Base-by-base conservation (phyloP, 2,888 invertebrate species). In the Hemistola chrysoprasaria region DNA sequence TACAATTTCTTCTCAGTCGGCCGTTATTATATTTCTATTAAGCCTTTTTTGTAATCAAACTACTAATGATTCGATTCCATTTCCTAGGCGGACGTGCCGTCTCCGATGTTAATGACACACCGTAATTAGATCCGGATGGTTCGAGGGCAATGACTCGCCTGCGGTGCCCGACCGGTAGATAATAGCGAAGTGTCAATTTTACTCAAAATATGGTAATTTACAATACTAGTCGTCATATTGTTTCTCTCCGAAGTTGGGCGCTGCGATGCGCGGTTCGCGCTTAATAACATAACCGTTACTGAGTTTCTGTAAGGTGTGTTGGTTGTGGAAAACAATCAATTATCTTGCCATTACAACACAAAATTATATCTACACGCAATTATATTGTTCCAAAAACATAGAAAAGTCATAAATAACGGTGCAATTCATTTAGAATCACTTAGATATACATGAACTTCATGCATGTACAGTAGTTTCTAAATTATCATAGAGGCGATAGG, bases 1-100 rank as follows among this genome's bases (percentile, higher is more conserved):
- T 86, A 88, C 88, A 87, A 88, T 87, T 87, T 87, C 87, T 84
- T 84, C 87, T 81, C 79, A 72, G 72, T 64, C 80, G 66, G 70
- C 70, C 79, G 87, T 88, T 88, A 88, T 88, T 88, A 88, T 88
- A 85, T 88, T 87, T 88, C 87, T 88, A 87, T 88, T 88, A 88
- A 87, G 87, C 85, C 86, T 86, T 88, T 88, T 88, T 88, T 86
- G 86, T 87, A 87, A 88, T 87, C 88, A 86, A 85, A 87, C 86
- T 83, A 82, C 87, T 88, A 87, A 88, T 87, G 88, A 88, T 88
- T 88, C 87, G 88, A 88, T 87, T 86, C 87, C 87, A 88, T 86
- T 88, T 86, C 87, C 87, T 84, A 86, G 81, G 72, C 87, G 86
- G 86, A 87, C 87, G 87, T 85, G 87, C 84, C 83, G 80, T 81